Conservation (phyloP, 2,888 invertebrate genomes). For the Stenodera caucasica region DNA sequence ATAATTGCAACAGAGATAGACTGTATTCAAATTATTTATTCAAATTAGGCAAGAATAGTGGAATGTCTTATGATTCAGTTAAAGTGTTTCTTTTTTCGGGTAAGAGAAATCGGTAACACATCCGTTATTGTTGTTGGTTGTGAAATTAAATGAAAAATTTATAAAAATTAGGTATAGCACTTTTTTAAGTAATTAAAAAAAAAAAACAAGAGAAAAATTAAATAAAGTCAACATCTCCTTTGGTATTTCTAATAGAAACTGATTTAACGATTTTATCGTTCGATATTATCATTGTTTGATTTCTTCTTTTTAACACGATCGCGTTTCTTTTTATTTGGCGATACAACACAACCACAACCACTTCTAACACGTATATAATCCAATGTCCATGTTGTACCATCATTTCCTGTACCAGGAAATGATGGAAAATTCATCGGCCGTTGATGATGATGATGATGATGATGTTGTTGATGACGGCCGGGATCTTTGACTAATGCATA, state of each 20-base stretch:
- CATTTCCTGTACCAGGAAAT: constrained; percentile 58
- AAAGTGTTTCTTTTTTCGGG: neutral
- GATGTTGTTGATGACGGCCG: constrained; percentile 50
- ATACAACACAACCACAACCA: constrained; percentile 82
- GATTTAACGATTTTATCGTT: constrained; percentile 11
- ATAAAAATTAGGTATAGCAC: too few relatives aligned
- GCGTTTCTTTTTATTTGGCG: constrained; percentile 55
- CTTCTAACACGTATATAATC: constrained; percentile 82
- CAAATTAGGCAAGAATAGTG: constrained; percentile 5
- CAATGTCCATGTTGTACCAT: constrained; percentile 66
- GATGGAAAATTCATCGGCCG: constrained; percentile 52
- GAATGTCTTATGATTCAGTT: constrained; percentile 13
- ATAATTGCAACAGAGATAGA: too few relatives aligned
- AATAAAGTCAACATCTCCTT: constrained; percentile 32
- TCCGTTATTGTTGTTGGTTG: neutral
- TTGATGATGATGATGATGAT: constrained; percentile 38
- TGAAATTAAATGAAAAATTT: too few relatives aligned
- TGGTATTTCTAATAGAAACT: constrained; percentile 27
- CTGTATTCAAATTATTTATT: neutral
- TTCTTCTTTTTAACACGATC: constrained; percentile 28
- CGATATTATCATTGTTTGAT: constrained; percentile 18
- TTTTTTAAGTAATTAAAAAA: neutral
- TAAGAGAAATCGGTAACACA: neutral
- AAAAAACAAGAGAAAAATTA: neutral
- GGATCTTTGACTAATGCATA: constrained; percentile 78